Evolutionary conservation across 1,140 invertebrate genomes (phyloP).

Genomic region (Heliconius hewitsoni): DNA sequence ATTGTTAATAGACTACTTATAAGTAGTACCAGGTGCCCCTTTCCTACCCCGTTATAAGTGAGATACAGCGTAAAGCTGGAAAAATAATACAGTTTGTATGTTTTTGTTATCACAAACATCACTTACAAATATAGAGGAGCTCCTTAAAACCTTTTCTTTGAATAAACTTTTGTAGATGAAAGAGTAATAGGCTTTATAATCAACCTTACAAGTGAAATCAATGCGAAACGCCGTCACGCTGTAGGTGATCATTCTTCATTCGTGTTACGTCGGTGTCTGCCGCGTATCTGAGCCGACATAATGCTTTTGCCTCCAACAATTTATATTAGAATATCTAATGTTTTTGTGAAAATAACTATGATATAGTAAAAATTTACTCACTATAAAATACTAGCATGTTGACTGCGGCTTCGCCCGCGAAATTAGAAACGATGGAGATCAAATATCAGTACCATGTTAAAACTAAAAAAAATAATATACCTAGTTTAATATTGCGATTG

Average conservation of each 20-base stretch:
- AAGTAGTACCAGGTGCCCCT: too few relatives aligned
- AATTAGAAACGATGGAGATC: too few relatives aligned
- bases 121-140: background rate
- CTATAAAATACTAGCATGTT: background rate
- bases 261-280: conserved; percentile 17
- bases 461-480: too few relatives aligned
- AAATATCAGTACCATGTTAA: too few relatives aligned
- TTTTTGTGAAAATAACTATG: conserved; percentile 5
- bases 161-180: background rate
- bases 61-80: too few relatives aligned
- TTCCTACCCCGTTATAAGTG: too few relatives aligned
- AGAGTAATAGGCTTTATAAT: conserved; percentile 21
- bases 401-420: too few relatives aligned
- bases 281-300: conserved; percentile 15
- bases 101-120: background rate
- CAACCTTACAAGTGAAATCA: conserved; percentile 21
- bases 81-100: too few relatives aligned
- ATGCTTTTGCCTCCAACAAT: conserved; percentile 18
- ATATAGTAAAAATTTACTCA: background rate
- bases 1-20: too few relatives aligned
- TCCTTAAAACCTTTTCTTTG: background rate
- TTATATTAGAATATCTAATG: conserved; percentile 21
- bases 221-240: conserved; percentile 16
- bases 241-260: conserved; percentile 32
- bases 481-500: too few relatives aligned